Base-by-base conservation (phyloP, 1,140 invertebrate genomes). In the Schlechtendalia chinensis region DNA sequence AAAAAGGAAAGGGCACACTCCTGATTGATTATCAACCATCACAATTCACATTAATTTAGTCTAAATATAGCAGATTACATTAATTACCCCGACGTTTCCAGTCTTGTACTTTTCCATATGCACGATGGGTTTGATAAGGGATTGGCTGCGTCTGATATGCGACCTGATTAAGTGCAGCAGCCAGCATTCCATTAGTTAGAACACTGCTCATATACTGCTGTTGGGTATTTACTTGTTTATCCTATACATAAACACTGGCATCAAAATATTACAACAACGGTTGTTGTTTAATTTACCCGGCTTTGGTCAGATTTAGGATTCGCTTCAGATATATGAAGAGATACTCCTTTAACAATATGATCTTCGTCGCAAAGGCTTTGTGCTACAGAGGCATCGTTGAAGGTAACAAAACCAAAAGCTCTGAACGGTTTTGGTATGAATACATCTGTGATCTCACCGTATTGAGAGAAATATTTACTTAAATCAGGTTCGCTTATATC, bases 371-470 rank as follows among this genome's bases (percentile, higher is more conserved):
- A 98, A 1, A 97, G 88, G 82, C 91, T 93, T 87, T 97, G 95
- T 54, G 96, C 96, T 77, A 96, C 91, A 86, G 97, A 95, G 50
- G 95, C 95, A 88, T 98, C 95, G 83, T 96, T 88, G 88, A 98
- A 98, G 56, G 95, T 97, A 59, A 98, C 95, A 87, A 98, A 98
- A 84, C 94, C 95, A 86, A 98, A 98, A 63, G 95, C 95, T 84
- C 96, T 89, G 86, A 97, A 97, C 83, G 94, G 95, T 87, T 94
- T 96, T 81, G 96, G 96, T 85, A 98, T 97, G 87, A 97, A 97
- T 58, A 97, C 95, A 89, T 97, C 96, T 61, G 94, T 95, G 54
- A 97, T 95, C 88, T 95, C 95, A 81, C 97, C 97, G 87, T 93
- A 99, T 87, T 97, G 95, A 71, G 91, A 90, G 87, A 98, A 99